These are phyloP conservation scores for Punctoribates punctum DNA, from an alignment of 2,888 invertebrate species.

Conservation along the genomic window DNA sequence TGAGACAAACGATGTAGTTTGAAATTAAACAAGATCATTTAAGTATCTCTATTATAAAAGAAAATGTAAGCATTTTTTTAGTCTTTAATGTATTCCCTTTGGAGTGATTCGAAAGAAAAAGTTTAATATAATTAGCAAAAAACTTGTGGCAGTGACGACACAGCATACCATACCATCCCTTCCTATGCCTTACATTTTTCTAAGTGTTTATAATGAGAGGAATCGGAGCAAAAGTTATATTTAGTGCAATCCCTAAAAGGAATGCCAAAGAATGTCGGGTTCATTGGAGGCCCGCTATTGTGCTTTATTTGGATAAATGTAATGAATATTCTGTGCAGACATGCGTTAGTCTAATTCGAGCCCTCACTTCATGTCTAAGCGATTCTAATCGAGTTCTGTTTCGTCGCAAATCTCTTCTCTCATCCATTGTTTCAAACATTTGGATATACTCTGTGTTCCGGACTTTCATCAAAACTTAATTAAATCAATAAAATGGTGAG, in stretches of 20 bases:
- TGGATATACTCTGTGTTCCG: not conserved
- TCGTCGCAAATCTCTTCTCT: not conserved
- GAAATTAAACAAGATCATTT: no score
- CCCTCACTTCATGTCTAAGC: not conserved
- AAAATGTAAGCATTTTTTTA: no score
- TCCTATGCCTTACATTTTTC: no score
- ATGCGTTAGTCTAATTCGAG: not conserved
- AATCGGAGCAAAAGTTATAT: not conserved
- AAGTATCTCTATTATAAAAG: no score
- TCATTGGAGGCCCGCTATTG: not conserved
- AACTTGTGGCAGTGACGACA: not conserved
- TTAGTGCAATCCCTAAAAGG: not conserved
- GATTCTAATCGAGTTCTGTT: not conserved
- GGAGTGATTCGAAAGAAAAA: no score
- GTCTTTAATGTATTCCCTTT: no score
- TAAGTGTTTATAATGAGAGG: not conserved
- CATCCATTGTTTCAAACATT: not conserved
- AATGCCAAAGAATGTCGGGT: not conserved
- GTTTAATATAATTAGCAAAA: no score
- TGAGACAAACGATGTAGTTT: no score
- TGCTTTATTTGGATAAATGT: not conserved
- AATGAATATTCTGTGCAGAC: conserved; percentile 1
- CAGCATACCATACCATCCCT: not conserved
- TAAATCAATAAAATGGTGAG: not conserved
- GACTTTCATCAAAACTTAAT: not conserved